Base-by-base conservation (phyloP, 2,113 vertebrate species). In the Psophia crepitans region DNA sequence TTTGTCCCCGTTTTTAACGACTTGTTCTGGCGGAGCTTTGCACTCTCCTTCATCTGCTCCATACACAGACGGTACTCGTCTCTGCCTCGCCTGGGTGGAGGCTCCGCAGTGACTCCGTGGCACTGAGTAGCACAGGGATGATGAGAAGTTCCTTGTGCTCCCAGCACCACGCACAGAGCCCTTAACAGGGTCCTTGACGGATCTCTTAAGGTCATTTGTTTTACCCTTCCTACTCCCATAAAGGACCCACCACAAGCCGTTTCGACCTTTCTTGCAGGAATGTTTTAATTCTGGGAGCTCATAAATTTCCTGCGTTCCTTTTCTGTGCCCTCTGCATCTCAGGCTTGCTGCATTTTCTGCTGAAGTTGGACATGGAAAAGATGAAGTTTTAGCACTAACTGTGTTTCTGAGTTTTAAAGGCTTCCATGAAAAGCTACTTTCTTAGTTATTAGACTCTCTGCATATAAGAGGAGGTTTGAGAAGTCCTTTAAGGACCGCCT, bases 211-310 rank as follows among this genome's bases (percentile, higher is more conserved):
- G 65, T 71, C 73, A 39, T 79, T 92, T 93, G 69, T 57, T 26
- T 26, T 91, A 91, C 77, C 74, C 33, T 89, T 91, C 84, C 84
- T 73, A 22, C 84, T 84, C 53, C n/a, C 61, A 37, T 85, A 61
- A 85, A 79, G 48, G 93, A 95, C 86, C 81, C 39, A 93, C 84
- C 84, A 58, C 87, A 84, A 93, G 54, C 77, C 44, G 21, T 73
- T 96, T 93, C 87, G 87, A 53, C 81, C 33, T 43, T 79, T 94
- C 77, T 94, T 81, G 53, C 48, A 73, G 78, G 77, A 96, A 91
- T 91, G 77, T 95, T 96, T 94, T 94, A 84, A 82, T 94, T 87
- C 86, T 94, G 69, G 48, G 77, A 85, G 73, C 73, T 79, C 69
- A 89, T 94, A 84, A 92, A 93, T 96, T 89, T 93, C 56, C 88